phyloP scores from a whole-genome alignment of 1,140 invertebrate species.

The Aphis craccivora region DNA sequence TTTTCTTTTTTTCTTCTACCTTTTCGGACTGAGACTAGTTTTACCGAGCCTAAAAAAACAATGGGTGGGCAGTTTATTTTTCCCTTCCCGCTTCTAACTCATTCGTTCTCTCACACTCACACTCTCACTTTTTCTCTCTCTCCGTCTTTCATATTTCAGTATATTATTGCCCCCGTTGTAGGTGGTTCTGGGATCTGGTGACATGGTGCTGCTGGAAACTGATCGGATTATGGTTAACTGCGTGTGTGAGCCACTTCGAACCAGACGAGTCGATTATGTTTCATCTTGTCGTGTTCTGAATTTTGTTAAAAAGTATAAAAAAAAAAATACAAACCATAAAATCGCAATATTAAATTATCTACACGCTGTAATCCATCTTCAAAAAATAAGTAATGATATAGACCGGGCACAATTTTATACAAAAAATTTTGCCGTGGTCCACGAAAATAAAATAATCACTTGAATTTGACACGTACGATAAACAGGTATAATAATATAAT shows the following conservation, averaged over 20 bases:
- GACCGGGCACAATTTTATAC: background rate
- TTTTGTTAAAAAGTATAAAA: conserved; percentile 6
- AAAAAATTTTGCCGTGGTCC: background rate
- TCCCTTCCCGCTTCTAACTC: background rate
- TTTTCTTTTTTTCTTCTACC: conserved; percentile 26
- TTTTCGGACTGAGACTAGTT: conserved; percentile 8
- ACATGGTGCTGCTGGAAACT: conserved; percentile 32
- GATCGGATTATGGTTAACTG: conserved; percentile 50
- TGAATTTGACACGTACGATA: background rate
- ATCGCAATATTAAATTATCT: background rate
- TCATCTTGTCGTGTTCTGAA: conserved; percentile 45
- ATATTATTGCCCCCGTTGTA: conserved; percentile 45
- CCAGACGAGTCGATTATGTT: conserved; percentile 52
- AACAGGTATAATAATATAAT: background rate
- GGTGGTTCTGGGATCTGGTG: conserved; percentile 50
- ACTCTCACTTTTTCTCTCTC: background rate
- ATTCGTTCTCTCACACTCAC: background rate
- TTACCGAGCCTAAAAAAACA: conserved; percentile 24
- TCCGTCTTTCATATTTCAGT: background rate
- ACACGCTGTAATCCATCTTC: background rate
- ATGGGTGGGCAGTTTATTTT: conserved; percentile 52
- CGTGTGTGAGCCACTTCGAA: conserved; percentile 33
- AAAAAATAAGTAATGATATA: conserved; percentile 11
- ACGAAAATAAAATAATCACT: background rate
- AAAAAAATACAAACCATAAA: background rate